Percentiles rank a stretch among this genome's conserved stretches.
Evolutionary conservation across 2,113 vertebrate genomes (phyloP).

Genomic region (Sceloporus tristichus): DNA sequence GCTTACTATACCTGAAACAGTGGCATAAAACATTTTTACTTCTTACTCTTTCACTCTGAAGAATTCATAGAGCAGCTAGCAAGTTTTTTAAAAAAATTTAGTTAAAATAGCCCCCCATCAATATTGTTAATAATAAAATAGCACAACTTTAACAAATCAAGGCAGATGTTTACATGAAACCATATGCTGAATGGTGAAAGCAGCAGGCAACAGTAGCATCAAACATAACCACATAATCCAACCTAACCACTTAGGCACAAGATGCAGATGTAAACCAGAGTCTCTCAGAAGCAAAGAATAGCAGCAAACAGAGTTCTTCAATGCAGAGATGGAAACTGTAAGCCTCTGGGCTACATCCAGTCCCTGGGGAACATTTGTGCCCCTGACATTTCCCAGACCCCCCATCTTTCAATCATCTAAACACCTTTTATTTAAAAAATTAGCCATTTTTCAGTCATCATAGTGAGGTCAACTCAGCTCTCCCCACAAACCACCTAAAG

Average conservation of each 20-base stretch:
- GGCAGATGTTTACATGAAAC: not conserved
- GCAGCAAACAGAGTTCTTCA: not conserved
- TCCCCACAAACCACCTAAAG: no score
- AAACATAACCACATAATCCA: constrained; percentile 1
- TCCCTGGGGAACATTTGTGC: no score
- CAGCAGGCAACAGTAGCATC: not conserved
- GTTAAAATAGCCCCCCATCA: not conserved
- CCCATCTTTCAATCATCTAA: no score
- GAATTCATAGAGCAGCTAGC: not conserved
- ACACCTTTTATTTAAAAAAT: no score
- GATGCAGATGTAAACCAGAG: not conserved
- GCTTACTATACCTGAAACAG: not conserved
- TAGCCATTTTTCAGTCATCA: no score
- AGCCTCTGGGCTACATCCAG: no score
- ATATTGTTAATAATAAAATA: not conserved
- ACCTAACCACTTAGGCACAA: not conserved
- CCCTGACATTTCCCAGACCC: no score
- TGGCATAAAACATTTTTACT: not conserved
- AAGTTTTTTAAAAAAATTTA: not conserved
- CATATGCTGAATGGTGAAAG: constrained; percentile 3
- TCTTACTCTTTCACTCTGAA: not conserved
- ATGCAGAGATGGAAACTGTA: no score
- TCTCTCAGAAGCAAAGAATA: not conserved
- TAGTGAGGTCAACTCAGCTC: no score
- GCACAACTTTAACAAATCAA: not conserved